phyloP scores from a whole-genome alignment of 35 echinoderm and acorn worm species.

The Anneissia japonica region DNA sequence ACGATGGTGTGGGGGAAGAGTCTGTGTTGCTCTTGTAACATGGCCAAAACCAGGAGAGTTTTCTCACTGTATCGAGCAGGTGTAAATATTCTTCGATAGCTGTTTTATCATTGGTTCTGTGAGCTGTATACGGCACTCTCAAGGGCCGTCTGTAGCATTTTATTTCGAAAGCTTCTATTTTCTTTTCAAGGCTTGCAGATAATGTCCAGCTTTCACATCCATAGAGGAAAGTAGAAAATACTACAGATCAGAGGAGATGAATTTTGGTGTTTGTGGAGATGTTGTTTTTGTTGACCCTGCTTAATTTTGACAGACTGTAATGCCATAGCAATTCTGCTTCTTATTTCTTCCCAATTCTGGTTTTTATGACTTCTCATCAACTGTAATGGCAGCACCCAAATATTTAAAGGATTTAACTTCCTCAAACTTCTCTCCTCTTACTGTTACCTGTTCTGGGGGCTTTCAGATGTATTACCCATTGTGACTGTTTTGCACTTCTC shows the following conservation, averaged over 20 bases:
- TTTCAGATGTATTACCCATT: no score
- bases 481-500: no score
- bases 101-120: neutral
- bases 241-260: neutral
- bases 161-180: slow-evolving; percentile 10
- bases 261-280: no score
- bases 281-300: no score
- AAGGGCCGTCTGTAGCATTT: slow-evolving; percentile 1
- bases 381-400: no score
- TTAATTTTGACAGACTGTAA: no score
- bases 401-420: no score
- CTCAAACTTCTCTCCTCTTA: no score
- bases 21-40: slow-evolving; percentile 15
- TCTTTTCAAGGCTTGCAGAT: neutral
- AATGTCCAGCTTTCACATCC: slow-evolving; percentile 20
- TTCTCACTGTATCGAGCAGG: neutral
- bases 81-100: neutral
- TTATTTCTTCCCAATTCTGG: no score
- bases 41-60: slow-evolving; percentile 6
- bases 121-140: neutral
- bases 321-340: no score
- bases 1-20: neutral
- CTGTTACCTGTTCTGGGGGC: no score
- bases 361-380: no score
- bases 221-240: slow-evolving; percentile 4